Conservation (phyloP, 2,113 vertebrate species). For the Tragelaphus imberbis region DNA sequence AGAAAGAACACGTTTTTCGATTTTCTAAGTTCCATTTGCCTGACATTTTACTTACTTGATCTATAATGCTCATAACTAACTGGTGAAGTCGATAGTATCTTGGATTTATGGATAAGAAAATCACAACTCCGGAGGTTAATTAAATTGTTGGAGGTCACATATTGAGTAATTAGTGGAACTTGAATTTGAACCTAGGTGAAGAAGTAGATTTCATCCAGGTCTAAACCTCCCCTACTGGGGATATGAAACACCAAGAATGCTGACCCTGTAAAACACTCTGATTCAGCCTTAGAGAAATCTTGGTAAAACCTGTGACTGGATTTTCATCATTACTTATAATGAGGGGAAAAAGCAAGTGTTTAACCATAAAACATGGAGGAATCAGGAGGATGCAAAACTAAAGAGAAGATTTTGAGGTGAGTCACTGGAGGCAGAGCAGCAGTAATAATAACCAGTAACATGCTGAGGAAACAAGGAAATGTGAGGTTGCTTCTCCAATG, state of each 20-base stretch:
- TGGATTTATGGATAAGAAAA: slow-evolving; percentile 47
- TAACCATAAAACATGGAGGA: not conserved
- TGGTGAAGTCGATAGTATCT: not conserved
- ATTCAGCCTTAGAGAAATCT: not conserved
- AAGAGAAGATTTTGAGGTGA: not conserved
- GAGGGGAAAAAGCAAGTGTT: not conserved
- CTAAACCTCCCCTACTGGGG: not conserved
- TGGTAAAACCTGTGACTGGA: not conserved
- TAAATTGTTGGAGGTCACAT: slow-evolving; percentile 40
- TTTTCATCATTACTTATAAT: not conserved
- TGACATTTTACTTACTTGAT: not conserved
- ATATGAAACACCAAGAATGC: not conserved
- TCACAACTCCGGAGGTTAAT: slow-evolving; percentile 19
- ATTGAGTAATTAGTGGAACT: slow-evolving; percentile 22
- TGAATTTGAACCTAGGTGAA: slow-evolving; percentile 35
- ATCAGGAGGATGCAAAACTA: not conserved
- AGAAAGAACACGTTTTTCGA: not conserved
- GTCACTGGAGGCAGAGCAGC: rapidly evolving
- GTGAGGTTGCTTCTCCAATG: rapidly evolving
- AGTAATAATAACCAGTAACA: rapidly evolving
- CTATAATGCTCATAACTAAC: not conserved
- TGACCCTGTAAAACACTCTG: not conserved
- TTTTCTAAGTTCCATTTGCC: not conserved
- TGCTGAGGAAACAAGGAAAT: rapidly evolving
- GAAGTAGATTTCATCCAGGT: not conserved